Conservation (phyloP, 1,140 invertebrate genomes). For the Trinorchestia longiramus region DNA sequence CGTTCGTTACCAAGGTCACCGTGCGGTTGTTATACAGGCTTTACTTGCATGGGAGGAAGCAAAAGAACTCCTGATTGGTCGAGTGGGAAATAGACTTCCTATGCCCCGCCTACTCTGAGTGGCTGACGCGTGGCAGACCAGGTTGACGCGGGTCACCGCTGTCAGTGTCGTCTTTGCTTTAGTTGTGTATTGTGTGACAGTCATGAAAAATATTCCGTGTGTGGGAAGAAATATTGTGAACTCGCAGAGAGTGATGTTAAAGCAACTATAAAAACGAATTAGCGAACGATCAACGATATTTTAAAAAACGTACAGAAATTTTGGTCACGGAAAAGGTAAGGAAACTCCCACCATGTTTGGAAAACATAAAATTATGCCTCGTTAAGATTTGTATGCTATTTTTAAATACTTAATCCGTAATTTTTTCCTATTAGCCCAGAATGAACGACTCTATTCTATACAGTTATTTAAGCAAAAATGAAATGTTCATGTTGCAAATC, state of each 20-base stretch:
- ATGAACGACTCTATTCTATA: too few species aligned
- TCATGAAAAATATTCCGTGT: neutral
- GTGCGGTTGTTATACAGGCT: neutral
- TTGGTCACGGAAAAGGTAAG: neutral
- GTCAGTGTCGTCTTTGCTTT: neutral
- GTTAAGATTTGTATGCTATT: too few species aligned
- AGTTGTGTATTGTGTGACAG: neutral
- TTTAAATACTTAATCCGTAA: too few species aligned
- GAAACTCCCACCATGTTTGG: neutral
- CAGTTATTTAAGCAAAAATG: too few species aligned
- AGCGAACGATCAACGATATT: neutral
- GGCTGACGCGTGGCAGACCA: neutral
- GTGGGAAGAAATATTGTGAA: neutral
- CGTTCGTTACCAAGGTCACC: neutral
- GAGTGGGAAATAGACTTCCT: neutral
- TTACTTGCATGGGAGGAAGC: neutral
- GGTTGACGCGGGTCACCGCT: neutral
- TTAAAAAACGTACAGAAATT: neutral
- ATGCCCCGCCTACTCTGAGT: neutral
- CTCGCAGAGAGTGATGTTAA: neutral
- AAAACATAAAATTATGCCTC: neutral
- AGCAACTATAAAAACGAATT: neutral
- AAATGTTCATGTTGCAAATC: too few species aligned
- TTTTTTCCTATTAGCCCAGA: too few species aligned
- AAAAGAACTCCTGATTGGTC: neutral